Percentiles rank a stretch among this genome's conserved stretches.
phyloP scores from a whole-genome alignment of 2,888 invertebrate genomes.

The Dolichomitus sp. region DNA sequence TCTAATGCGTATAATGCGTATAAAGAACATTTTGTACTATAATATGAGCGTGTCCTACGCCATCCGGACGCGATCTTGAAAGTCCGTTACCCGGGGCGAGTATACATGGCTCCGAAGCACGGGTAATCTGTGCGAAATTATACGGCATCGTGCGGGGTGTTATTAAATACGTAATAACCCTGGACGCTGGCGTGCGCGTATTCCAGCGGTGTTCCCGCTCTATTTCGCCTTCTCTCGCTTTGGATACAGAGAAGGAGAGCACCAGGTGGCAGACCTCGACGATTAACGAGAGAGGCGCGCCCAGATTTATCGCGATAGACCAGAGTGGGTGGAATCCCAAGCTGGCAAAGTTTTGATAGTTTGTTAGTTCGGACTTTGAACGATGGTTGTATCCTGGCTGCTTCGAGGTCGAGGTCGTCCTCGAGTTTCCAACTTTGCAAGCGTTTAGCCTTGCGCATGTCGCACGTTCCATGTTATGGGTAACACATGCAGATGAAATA shows the following conservation, averaged over 20 bases:
- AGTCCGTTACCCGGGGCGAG: constrained; percentile 34
- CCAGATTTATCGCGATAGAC: constrained; percentile 59
- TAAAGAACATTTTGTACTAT: constrained; percentile 37
- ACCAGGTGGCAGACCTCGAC: constrained; percentile 66
- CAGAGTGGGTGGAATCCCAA: constrained; percentile 62
- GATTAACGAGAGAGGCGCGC: constrained; percentile 67
- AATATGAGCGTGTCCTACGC: constrained; percentile 50
- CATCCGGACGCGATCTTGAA: constrained; percentile 46
- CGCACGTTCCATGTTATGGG: not conserved
- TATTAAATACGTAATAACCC: constrained; percentile 81
- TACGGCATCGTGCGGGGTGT: constrained; percentile 72
- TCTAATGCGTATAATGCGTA: constrained; percentile 26
- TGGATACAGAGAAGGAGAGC: constrained; percentile 40
- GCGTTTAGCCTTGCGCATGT: constrained; percentile 12
- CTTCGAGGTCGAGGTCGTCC: constrained; percentile 39
- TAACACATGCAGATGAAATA: not conserved
- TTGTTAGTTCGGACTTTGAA: constrained; percentile 50
- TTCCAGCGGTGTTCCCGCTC: constrained; percentile 28
- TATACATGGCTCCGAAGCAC: not conserved
- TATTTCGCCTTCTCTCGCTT: constrained; percentile 52
- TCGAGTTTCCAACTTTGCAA: constrained; percentile 9
- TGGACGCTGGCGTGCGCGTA: constrained; percentile 50
- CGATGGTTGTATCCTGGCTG: constrained; percentile 10
- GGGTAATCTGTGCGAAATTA: constrained; percentile 70
- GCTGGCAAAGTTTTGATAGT: constrained; percentile 53